phyloP scores from a whole-genome alignment of 2,113 vertebrate genomes.

The Lepisosteus oculatus region DNA sequence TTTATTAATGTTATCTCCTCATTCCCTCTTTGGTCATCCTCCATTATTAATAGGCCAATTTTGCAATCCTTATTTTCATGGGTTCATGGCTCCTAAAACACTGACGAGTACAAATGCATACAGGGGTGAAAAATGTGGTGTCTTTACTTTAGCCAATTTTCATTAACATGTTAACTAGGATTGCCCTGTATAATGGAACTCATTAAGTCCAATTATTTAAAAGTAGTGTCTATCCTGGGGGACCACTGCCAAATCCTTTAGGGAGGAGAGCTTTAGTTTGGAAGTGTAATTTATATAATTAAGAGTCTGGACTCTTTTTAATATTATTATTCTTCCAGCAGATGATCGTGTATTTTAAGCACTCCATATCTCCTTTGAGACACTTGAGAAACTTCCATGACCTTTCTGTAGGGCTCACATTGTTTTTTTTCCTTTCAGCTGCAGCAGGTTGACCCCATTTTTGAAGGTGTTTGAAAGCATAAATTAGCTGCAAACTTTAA shows the following conservation, averaged over 20 bases:
- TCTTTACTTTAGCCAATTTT: conserved; percentile 31
- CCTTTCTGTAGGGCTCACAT: conserved; percentile 25
- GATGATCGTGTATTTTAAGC: conserved; percentile 42
- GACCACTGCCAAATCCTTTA: conserved; percentile 33
- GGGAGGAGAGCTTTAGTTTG: conserved; percentile 40
- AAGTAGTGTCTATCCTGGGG: conserved; percentile 35
- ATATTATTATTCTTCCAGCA: conserved; percentile 30
- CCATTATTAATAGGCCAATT: background rate
- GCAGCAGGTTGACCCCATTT: background rate
- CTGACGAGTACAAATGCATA: background rate
- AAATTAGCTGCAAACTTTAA: conserved; percentile 13
- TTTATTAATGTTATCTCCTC: background rate
- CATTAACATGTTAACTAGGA: conserved; percentile 30
- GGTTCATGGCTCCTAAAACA: background rate
- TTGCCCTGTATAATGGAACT: conserved; percentile 29
- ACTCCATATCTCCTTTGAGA: conserved; percentile 12
- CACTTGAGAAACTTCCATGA: conserved; percentile 37
- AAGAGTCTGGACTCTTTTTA: conserved; percentile 33
- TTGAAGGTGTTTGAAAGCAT: conserved; percentile 8
- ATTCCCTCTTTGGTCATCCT: background rate
- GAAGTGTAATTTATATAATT: conserved; percentile 51
- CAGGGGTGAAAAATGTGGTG: conserved; percentile 29
- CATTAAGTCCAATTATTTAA: conserved; percentile 44
- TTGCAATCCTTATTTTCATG: background rate
- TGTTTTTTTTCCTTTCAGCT: background rate